Evolutionary conservation across 2,113 vertebrate genomes (phyloP).

Genomic region (Mirounga angustirostris): DNA sequence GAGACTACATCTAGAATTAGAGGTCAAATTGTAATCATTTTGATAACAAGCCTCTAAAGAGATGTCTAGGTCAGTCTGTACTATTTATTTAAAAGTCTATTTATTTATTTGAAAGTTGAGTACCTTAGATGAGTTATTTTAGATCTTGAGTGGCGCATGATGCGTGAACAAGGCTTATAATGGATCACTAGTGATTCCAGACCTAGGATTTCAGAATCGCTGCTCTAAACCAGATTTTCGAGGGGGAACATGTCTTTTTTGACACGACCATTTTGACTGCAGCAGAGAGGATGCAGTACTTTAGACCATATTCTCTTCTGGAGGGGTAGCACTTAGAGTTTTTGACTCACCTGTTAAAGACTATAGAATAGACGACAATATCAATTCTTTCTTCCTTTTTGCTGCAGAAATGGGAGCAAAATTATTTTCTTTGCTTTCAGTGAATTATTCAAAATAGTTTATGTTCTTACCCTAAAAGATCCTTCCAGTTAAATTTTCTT

Average conservation of each 20-base stretch:
- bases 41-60: neutral
- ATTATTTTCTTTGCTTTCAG: constrained; percentile 2
- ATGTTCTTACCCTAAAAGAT: neutral
- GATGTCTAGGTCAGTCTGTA: neutral
- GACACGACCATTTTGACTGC: neutral
- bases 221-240: neutral
- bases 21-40: neutral
- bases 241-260: neutral
- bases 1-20: neutral
- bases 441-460: constrained; percentile 10
- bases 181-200: neutral
- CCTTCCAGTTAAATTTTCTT: constrained; percentile 1
- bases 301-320: neutral
- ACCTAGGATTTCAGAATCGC: neutral
- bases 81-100: neutral
- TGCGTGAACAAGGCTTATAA: neutral
- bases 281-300: neutral
- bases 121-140: neutral
- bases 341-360: neutral
- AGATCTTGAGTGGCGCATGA: neutral
- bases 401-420: neutral
- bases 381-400: neutral
- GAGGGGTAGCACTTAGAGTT: neutral
- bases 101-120: neutral
- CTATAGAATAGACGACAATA: neutral